A percentile compares a stretch with the other conserved stretches of the same genome.
Evolutionary conservation across 2,113 vertebrate species (phyloP).

Genomic region (Albula glossodonta): DNA sequence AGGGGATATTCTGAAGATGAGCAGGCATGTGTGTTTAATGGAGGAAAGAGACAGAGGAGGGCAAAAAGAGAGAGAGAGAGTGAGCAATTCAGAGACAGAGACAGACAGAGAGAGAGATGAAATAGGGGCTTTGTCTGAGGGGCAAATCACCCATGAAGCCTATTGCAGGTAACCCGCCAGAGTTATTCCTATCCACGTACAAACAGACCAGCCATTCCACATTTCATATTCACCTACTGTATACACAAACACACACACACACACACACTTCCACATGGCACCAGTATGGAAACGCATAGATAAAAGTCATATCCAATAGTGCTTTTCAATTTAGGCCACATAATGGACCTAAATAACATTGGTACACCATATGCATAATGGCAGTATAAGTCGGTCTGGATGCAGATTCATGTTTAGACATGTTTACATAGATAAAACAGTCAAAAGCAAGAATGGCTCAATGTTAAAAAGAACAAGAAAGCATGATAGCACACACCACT

Average conservation of each 20-base stretch:
- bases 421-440: too few relatives aligned
- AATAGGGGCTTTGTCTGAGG: slow-evolving; percentile 24
- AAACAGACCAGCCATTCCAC: not conserved
- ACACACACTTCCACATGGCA: too few relatives aligned
- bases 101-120: not conserved
- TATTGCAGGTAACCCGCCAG: not conserved
- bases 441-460: too few relatives aligned
- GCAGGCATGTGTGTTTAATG: not conserved
- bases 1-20: not conserved
- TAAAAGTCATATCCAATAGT: not conserved
- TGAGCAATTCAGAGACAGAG: slow-evolving; percentile 1
- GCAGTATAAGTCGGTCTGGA: too few relatives aligned
- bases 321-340: too few relatives aligned
- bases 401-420: too few relatives aligned
- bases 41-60: not conserved
- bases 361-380: too few relatives aligned
- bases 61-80: not conserved
- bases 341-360: too few relatives aligned
- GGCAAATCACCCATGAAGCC: slow-evolving; percentile 14
- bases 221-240: not conserved
- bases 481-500: too few relatives aligned
- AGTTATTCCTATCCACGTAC: slow-evolving; percentile 10
- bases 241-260: not conserved
- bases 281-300: not conserved
- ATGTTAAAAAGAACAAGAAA: too few relatives aligned